Base-by-base conservation (phyloP, 2,113 vertebrate species). In the Climacteris rufus region DNA sequence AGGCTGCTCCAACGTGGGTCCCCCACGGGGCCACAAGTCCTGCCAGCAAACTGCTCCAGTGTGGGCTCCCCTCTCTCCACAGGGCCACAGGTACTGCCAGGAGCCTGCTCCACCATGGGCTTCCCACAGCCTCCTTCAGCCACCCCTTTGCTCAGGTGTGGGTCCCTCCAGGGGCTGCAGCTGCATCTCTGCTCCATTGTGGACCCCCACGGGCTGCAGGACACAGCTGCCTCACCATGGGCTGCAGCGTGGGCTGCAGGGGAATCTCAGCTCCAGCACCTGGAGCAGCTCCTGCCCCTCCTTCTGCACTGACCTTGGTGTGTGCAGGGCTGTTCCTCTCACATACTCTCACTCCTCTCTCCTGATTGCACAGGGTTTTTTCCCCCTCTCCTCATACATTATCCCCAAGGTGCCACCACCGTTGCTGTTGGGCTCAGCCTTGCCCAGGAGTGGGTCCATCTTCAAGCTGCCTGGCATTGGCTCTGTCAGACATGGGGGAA, bases 351-450 rank as follows among this genome's bases (percentile, higher is more conserved):
- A 24, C 18, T 16, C 24, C 39, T 47, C 42, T 40, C 30, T 63
- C 17, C 21, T 3, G 8, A 45, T 23, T 63, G 23, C 9, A 15
- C 30, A 47, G 12, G 21, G 17, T 1, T 16, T 22, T 59, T 20
- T 6, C 0, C 8, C 59, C 2, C 3, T 47, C 2, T 8, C 27
- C 50, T 50, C 10, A 33, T 16, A 15, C 14, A 19, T 37, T 65
- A 81, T 57, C 8, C 22, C 50, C 37, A 44, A 57, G 37, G 44
- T 28, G 15, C 23, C 20, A 49, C 30, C 16, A 5, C 15, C 45
- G 27, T 37, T 7, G 21, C 31, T 65, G 27, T 7, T 49, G 14
- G 50, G 35, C 50, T 57, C 33, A 56, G 42, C 42, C 42, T 37
- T 35, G 25, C 20, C 49, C 13, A 39, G 40, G 6, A 9, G 24